Conservation (phyloP, 2,888 invertebrate genomes). For the Cataglyphis albicans region DNA sequence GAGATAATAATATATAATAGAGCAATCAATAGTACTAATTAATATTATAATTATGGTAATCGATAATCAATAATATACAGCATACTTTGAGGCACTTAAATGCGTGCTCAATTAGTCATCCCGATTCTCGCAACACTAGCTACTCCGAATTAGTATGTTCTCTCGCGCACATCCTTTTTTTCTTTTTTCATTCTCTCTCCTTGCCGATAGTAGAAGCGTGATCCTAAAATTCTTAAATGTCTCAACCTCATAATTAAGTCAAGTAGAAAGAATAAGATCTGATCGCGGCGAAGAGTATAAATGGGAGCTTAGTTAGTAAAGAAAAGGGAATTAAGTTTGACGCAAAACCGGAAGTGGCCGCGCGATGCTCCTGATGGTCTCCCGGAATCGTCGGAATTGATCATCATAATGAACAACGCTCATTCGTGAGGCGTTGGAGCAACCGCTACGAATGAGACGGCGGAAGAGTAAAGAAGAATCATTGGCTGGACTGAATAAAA, state of each 20-base stretch:
- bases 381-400: conserved; percentile 21
- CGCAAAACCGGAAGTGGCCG: conserved; percentile 19
- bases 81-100: conserved; percentile 86
- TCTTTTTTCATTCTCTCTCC: conserved; percentile 27
- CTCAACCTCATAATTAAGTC: conserved; percentile 1
- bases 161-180: conserved; percentile 13
- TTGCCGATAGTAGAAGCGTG: conserved; percentile 30
- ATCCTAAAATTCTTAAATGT: conserved; percentile 29
- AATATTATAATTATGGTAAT: conserved; percentile 55
- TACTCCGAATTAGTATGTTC: conserved; percentile 45
- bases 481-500: neutral
- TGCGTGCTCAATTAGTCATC: conserved; percentile 83
- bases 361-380: neutral
- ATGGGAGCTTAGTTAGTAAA: conserved; percentile 26
- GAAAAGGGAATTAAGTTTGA: neutral
- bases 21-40: conserved; percentile 56
- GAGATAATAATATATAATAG: conserved; percentile 46
- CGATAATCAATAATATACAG: conserved; percentile 82
- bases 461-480: conserved; percentile 45
- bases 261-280: conserved; percentile 25
- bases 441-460: conserved; percentile 20
- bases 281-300: conserved; percentile 40
- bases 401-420: conserved; percentile 1
- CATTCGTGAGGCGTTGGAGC: neutral
- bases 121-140: conserved; percentile 53